Percentiles rank a stretch among this genome's conserved stretches.
Conservation (phyloP, 2,888 invertebrate genomes). For the Ichneumoninae sp. region DNA sequence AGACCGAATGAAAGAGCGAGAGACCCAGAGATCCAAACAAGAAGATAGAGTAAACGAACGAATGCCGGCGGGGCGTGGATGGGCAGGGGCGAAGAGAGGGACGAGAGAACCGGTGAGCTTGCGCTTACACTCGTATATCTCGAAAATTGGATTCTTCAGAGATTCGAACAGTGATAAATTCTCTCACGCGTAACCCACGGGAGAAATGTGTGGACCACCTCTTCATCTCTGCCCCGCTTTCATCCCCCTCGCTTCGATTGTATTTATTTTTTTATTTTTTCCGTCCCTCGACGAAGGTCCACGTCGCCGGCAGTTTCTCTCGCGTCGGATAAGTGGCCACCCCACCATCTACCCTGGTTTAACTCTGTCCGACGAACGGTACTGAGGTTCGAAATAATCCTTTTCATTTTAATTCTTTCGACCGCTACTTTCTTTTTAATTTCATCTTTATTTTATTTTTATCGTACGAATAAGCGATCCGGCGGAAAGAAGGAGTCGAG, state of each 20-base stretch:
- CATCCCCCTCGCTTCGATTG: conserved; percentile 2
- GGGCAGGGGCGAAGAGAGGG: conserved; percentile 37
- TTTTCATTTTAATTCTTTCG: background rate
- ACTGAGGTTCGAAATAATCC: background rate
- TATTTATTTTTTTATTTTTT: background rate
- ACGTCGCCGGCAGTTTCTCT: background rate
- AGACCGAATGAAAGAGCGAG: conserved; percentile 52
- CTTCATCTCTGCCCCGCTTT: conserved; percentile 6
- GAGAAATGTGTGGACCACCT: conserved; percentile 44
- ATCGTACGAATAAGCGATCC: background rate
- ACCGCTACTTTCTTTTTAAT: background rate
- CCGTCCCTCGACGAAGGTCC: background rate
- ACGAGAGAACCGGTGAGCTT: conserved; percentile 44
- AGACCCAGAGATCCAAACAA: conserved; percentile 49
- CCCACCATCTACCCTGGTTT: background rate
- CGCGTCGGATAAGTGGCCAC: background rate
- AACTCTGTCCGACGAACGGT: background rate
- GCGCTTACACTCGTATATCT: conserved; percentile 80
- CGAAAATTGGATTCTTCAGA: conserved; percentile 81
- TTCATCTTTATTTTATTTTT: background rate
- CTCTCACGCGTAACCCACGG: conserved; percentile 69
- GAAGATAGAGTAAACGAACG: conserved; percentile 33
- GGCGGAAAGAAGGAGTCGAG: background rate
- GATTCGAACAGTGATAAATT: conserved; percentile 81
- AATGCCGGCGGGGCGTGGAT: conserved; percentile 16